Evolutionary conservation across 2,888 invertebrate species (phyloP).

Genomic region (Sisyra nigra): DNA sequence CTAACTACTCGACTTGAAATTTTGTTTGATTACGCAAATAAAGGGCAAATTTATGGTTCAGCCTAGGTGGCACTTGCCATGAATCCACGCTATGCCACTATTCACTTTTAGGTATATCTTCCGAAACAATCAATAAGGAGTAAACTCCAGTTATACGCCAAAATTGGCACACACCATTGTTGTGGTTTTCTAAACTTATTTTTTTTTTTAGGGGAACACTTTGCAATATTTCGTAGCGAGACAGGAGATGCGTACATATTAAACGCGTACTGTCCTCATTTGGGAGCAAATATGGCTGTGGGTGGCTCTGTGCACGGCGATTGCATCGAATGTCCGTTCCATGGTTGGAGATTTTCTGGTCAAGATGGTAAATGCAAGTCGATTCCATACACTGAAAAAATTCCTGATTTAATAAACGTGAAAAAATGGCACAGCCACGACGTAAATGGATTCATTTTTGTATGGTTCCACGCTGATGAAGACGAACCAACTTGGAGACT

Average conservation of each 20-base stretch:
- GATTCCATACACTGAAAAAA: conserved; percentile 56
- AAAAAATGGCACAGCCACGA: conserved; percentile 55
- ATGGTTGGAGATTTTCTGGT: conserved; percentile 69
- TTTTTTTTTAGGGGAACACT: conserved; percentile 38
- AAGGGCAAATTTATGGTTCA: too few relatives aligned
- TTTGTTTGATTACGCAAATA: too few relatives aligned
- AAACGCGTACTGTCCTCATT: conserved; percentile 80
- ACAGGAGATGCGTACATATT: conserved; percentile 47
- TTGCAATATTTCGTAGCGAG: conserved; percentile 52
- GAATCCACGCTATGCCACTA: too few relatives aligned
- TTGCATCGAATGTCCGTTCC: conserved; percentile 79
- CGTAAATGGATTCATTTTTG: conserved; percentile 54
- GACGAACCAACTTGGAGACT: conserved; percentile 52
- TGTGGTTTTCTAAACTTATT: too few relatives aligned
- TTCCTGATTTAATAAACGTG: conserved; percentile 49
- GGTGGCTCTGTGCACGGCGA: conserved; percentile 63
- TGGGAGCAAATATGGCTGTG: conserved; percentile 73
- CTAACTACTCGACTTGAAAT: too few relatives aligned
- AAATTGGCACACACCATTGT: too few relatives aligned
- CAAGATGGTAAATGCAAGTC: conserved; percentile 52
- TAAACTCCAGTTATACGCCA: too few relatives aligned
- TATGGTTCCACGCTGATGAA: conserved; percentile 69
- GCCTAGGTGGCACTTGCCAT: too few relatives aligned
- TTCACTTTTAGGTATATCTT: too few relatives aligned
- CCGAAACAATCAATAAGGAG: too few relatives aligned